A percentile compares a stretch with the other conserved stretches of the same genome.
These are phyloP conservation scores for Sceloporus undulatus DNA, from an alignment of 2,113 vertebrate species.

Conservation along the genomic window DNA sequence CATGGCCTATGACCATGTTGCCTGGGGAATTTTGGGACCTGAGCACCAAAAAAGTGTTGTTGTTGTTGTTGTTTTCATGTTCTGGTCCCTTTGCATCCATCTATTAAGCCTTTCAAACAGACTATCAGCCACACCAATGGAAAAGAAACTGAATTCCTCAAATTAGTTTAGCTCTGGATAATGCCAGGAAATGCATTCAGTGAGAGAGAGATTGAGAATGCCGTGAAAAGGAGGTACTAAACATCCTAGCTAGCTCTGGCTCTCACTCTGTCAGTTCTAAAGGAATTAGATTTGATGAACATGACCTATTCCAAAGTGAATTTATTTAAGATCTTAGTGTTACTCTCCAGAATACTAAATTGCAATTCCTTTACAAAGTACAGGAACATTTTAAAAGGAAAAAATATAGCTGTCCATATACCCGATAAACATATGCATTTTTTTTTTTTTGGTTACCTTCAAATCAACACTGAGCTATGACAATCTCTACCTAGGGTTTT, in stretches of 20 bases:
- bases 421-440: not conserved
- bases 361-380: not conserved
- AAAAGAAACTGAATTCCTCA: not conserved
- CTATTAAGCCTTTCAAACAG: not conserved
- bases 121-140: not conserved
- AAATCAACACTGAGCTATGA: no score
- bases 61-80: no score
- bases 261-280: not conserved
- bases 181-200: not conserved
- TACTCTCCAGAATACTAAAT: no score
- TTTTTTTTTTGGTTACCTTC: not conserved
- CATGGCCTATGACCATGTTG: not conserved
- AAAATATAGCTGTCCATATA: not conserved
- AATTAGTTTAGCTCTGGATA: not conserved
- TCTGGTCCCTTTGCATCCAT: not conserved
- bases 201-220: not conserved
- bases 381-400: not conserved
- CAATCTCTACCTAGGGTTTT: no score
- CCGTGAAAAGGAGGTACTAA: not conserved
- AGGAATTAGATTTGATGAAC: not conserved
- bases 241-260: not conserved
- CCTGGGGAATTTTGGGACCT: no score
- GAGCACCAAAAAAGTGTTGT: no score
- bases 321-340: not conserved
- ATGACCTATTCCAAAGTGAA: not conserved